A percentile compares a stretch with the other conserved stretches of the same genome.
Evolutionary conservation across 2,797 vertebrate genomes (phyloP).

Genomic region (Microctenopoma lineatum): DNA sequence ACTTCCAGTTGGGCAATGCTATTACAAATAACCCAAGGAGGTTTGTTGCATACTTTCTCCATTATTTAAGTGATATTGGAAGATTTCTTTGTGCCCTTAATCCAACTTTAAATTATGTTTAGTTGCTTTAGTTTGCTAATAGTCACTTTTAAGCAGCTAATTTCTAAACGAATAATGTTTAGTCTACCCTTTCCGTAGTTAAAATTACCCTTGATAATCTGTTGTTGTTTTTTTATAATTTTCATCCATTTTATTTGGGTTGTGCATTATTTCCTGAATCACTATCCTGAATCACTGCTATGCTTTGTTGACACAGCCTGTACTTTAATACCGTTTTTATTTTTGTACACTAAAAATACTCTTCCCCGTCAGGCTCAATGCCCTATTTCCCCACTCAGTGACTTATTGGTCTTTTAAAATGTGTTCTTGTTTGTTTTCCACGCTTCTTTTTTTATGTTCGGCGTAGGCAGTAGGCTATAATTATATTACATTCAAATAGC

Average conservation of each 20-base stretch:
- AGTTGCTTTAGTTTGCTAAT: no score
- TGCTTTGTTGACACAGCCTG: no score
- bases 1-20: slow-evolving; percentile 2
- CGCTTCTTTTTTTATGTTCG: not conserved
- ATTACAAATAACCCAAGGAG: not conserved
- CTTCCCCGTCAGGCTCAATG: not conserved
- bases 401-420: not conserved
- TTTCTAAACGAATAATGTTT: no score
- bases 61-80: not conserved
- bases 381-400: not conserved
- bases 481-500: not conserved
- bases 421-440: not conserved
- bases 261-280: no score
- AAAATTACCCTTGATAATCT: no score
- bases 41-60: not conserved
- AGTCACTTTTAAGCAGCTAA: no score
- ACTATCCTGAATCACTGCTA: no score
- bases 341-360: not conserved
- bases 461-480: not conserved
- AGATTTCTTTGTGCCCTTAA: not conserved
- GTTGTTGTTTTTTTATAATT: no score
- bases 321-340: not conserved
- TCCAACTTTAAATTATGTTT: no score
- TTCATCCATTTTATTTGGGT: no score
- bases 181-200: no score